A percentile compares a stretch with the other conserved stretches of the same genome.
Conservation (phyloP, 1,140 invertebrate species). For the Carposina sasakii region DNA sequence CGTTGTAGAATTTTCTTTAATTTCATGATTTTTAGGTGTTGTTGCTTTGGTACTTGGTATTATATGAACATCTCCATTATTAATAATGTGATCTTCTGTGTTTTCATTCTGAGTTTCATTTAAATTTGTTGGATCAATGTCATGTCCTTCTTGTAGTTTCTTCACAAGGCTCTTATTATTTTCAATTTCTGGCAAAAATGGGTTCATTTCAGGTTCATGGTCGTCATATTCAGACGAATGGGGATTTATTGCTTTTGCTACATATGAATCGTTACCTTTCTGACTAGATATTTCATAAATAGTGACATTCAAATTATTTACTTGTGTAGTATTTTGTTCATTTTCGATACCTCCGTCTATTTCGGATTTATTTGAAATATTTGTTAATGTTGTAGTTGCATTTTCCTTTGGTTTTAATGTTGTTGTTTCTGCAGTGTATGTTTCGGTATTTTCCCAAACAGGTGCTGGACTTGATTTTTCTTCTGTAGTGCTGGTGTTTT, state of each 20-base stretch:
- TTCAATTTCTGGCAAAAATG: conserved; percentile 76
- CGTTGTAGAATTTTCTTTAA: conserved; percentile 12
- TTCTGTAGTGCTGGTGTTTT: conserved; percentile 8
- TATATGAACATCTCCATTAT: no score
- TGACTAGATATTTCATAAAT: conserved; percentile 59
- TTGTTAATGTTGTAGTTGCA: neutral
- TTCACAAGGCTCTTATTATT: conserved; percentile 73
- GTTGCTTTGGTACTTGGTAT: no score
- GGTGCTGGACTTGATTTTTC: conserved; percentile 41
- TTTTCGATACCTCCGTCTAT: conserved; percentile 6
- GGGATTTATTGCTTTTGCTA: conserved; percentile 29
- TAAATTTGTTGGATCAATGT: conserved; percentile 51
- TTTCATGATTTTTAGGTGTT: conserved; percentile 3
- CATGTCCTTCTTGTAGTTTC: conserved; percentile 70
- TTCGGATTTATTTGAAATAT: neutral
- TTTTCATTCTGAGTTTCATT: conserved; percentile 67
- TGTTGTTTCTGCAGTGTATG: conserved; percentile 9
- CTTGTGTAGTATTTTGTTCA: conserved; percentile 33
- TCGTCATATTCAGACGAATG: conserved; percentile 51
- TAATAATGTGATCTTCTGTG: conserved; percentile 47
- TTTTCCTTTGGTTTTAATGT: conserved; percentile 4
- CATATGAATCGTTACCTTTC: conserved; percentile 32
- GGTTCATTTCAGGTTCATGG: conserved; percentile 74
- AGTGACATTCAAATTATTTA: conserved; percentile 52
- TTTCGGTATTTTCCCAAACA: conserved; percentile 45